Evolutionary conservation across 1,140 invertebrate species (phyloP).

Genomic region (Streblospio benedicti): DNA sequence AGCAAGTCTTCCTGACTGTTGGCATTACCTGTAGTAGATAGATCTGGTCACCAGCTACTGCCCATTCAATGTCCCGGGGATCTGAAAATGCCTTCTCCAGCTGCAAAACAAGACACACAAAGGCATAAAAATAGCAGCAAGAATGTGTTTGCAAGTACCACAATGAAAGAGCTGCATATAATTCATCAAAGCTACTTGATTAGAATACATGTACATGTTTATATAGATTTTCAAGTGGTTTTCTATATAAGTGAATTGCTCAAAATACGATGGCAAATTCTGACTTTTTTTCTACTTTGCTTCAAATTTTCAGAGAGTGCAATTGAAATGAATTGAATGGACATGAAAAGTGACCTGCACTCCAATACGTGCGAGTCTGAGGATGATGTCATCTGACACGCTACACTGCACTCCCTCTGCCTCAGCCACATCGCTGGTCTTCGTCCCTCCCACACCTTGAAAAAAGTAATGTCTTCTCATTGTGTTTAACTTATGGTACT

Average conservation of each 20-base stretch:
- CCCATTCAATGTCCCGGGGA: slow-evolving; percentile 66
- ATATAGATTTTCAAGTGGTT: too few relatives aligned
- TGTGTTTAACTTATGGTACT: too few relatives aligned
- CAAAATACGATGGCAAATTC: too few relatives aligned
- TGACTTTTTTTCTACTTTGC: too few relatives aligned
- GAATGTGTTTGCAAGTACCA: neutral
- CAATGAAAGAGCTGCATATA: too few relatives aligned
- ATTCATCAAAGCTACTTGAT: too few relatives aligned
- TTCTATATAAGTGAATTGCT: too few relatives aligned
- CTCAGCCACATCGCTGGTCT: slow-evolving; percentile 40
- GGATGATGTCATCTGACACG: slow-evolving; percentile 43
- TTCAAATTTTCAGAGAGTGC: too few relatives aligned
- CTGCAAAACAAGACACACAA: slow-evolving; percentile 48
- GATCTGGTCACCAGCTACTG: slow-evolving; percentile 27
- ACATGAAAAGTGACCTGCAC: slow-evolving; percentile 24
- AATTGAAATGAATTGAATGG: neutral
- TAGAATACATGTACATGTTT: too few relatives aligned
- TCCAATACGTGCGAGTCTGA: slow-evolving; percentile 25
- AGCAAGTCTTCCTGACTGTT: too few relatives aligned
- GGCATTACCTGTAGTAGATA: slow-evolving; percentile 39
- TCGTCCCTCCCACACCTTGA: slow-evolving; percentile 28
- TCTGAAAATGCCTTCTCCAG: slow-evolving; percentile 59
- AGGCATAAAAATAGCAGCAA: neutral
- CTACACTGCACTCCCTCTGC: slow-evolving; percentile 46
- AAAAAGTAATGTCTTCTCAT: too few relatives aligned